These are phyloP conservation scores for Oikopleura albicans DNA, from an alignment of 23 tunicate genomes.

Conservation along the genomic window DNA sequence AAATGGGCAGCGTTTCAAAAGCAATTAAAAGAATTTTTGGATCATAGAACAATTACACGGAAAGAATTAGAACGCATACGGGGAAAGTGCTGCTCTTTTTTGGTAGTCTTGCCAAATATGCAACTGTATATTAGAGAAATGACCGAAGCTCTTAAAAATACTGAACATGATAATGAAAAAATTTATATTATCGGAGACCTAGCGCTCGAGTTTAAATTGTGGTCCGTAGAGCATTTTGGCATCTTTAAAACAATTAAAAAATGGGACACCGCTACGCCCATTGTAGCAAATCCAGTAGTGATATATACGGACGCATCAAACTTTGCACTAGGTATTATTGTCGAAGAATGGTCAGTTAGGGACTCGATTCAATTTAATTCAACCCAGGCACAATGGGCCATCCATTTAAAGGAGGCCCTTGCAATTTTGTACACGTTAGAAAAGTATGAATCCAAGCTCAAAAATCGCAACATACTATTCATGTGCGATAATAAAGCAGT, in stretches of 20 bases:
- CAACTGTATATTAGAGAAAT: too few species aligned
- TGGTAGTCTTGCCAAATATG: not conserved
- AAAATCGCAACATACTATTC: not conserved
- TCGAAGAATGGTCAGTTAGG: not conserved
- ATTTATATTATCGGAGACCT: not conserved
- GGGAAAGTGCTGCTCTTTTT: not conserved
- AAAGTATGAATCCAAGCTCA: not conserved
- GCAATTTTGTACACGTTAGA: not conserved
- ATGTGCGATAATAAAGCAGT: not conserved
- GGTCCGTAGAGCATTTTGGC: too few species aligned
- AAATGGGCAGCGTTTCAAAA: not conserved
- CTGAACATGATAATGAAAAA: not conserved
- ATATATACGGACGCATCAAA: not conserved
- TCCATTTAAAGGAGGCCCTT: not conserved
- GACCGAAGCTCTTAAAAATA: not conserved
- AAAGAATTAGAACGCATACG: not conserved
- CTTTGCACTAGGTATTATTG: not conserved
- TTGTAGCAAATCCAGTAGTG: too few species aligned
- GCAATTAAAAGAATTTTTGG: not conserved
- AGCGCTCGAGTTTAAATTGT: not conserved
- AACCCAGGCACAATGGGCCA: not conserved
- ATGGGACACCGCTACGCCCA: not conserved
- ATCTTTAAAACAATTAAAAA: not conserved
- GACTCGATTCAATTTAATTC: too few species aligned
- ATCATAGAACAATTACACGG: not conserved